phyloP scores from a whole-genome alignment of 2,113 vertebrate species.

The Bettongia penicillata region DNA sequence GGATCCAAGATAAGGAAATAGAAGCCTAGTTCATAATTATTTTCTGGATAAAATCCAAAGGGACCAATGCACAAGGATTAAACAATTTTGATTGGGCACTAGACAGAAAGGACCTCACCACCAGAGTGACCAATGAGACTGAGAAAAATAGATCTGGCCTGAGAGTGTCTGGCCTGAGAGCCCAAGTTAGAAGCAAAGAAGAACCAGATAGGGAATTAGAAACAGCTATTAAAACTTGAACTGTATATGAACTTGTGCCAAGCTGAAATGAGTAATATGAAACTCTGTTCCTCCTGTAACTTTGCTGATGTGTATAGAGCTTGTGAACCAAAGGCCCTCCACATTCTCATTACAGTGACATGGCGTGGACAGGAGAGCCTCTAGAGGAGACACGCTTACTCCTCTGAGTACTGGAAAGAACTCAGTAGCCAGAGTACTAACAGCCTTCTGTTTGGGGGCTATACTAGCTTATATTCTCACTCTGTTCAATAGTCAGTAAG shows the following conservation, averaged over 20 bases:
- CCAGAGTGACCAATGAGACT: background rate
- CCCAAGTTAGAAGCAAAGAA: background rate
- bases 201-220: background rate
- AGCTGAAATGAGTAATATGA: background rate
- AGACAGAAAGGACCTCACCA: background rate
- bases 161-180: background rate
- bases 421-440: background rate
- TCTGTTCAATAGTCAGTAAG: background rate
- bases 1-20: background rate
- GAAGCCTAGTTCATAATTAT: background rate
- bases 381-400: background rate
- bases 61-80: background rate
- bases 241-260: background rate
- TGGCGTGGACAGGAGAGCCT: background rate
- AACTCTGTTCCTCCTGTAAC: no score
- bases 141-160: background rate
- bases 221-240: background rate
- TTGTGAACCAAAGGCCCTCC: background rate
- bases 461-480: background rate
- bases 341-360: background rate
- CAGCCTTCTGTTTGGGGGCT: background rate
- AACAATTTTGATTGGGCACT: background rate
- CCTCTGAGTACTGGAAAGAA: background rate
- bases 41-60: background rate
- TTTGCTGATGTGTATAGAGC: background rate